These are phyloP conservation scores for Cyrtorhinus lividipennis DNA, from an alignment of 1,140 invertebrate genomes.

Conservation along the genomic window DNA sequence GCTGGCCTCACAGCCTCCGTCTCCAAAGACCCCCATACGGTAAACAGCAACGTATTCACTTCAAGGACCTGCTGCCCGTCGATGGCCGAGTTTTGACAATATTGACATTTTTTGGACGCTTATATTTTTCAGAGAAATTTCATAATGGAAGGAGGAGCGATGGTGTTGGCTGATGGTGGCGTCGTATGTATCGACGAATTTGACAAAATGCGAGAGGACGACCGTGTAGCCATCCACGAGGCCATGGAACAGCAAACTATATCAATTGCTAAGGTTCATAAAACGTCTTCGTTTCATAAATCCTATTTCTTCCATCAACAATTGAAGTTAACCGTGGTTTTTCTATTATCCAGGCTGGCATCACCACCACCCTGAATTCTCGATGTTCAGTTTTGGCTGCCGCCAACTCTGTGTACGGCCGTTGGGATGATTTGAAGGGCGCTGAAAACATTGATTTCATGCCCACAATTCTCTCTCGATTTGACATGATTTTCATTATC, in stretches of 20 bases:
- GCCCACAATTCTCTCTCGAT: slow-evolving; percentile 99
- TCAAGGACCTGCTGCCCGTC: no score
- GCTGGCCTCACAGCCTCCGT: slow-evolving; percentile 98
- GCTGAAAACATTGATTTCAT: slow-evolving; percentile 99
- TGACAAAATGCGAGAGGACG: slow-evolving; percentile 99
- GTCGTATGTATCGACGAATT: slow-evolving; percentile 99
- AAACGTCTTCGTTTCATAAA: not conserved
- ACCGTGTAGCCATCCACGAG: slow-evolving; percentile 97
- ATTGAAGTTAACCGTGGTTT: no score
- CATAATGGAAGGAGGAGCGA: slow-evolving; percentile 98
- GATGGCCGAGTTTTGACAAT: no score
- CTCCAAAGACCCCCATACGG: slow-evolving; percentile 77
- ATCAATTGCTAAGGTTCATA: slow-evolving; percentile 85
- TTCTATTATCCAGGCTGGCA: slow-evolving; percentile 61
- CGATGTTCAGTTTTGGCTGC: slow-evolving; percentile 96
- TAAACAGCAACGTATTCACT: slow-evolving; percentile 33
- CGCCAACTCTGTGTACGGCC: slow-evolving; percentile 94
- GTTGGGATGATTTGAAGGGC: slow-evolving; percentile 97
- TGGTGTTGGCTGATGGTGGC: slow-evolving; percentile 98
- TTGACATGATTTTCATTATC: slow-evolving; percentile 99
- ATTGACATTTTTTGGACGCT: not conserved
- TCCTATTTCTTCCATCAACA: not conserved
- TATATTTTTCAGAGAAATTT: slow-evolving; percentile 67
- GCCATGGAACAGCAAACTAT: slow-evolving; percentile 99
- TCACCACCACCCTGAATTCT: slow-evolving; percentile 96